Conservation (phyloP, 2,888 invertebrate genomes). For the Hybos culiciformis region DNA sequence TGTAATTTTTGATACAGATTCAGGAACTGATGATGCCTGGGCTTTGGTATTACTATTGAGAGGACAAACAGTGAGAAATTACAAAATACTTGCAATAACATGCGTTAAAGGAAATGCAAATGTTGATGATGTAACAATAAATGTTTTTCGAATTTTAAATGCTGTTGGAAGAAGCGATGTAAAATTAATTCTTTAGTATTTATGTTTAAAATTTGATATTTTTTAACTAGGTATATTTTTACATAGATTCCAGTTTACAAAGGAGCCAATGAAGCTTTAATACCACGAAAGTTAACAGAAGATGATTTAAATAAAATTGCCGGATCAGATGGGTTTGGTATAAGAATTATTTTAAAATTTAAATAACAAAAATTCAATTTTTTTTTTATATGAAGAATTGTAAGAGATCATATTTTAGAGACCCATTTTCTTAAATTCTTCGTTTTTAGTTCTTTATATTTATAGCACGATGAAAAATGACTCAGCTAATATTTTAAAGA, state of each 20-base stretch:
- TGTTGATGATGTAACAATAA: constrained; percentile 51
- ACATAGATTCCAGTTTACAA: constrained; percentile 22
- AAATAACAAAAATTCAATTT: no score
- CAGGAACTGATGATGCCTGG: constrained; percentile 51
- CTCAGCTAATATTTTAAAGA: no score
- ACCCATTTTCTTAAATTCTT: no score
- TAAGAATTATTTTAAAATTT: no score
- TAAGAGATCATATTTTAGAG: no score
- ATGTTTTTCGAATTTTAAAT: constrained; percentile 53
- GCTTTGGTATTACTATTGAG: constrained; percentile 44
- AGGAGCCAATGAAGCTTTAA: constrained; percentile 19
- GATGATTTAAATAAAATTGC: constrained; percentile 36
- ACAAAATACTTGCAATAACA: constrained; percentile 49
- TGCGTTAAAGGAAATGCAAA: constrained; percentile 61
- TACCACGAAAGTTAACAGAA: constrained; percentile 33
- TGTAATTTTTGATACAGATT: constrained; percentile 47
- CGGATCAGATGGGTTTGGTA: constrained; percentile 62
- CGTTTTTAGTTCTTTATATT: no score
- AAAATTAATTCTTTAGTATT: no score
- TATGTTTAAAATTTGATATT: background rate
- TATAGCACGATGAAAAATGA: no score
- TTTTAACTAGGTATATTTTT: background rate
- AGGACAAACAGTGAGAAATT: constrained; percentile 31
- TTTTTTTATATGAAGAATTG: no score
- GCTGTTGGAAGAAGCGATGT: constrained; percentile 47